Percentiles rank a stretch among this genome's conserved stretches.
phyloP scores from a whole-genome alignment of 2,888 invertebrate genomes.

The Rotaria magnacalcarata region DNA sequence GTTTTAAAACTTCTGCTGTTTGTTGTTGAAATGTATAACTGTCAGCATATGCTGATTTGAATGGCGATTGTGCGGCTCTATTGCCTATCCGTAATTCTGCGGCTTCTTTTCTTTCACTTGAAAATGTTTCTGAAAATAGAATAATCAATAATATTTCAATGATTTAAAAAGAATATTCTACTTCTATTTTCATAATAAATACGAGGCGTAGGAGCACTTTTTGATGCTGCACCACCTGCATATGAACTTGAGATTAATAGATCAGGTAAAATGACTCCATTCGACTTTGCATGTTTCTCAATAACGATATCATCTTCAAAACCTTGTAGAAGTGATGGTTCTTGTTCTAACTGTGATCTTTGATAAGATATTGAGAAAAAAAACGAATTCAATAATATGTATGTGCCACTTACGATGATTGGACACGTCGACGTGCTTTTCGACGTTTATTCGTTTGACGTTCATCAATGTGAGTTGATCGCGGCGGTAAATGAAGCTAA shows the following conservation, averaged over 20 bases:
- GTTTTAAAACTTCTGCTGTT: constrained; percentile 26
- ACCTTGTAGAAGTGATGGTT: not conserved
- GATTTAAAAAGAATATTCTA: not conserved
- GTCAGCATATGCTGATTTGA: not conserved
- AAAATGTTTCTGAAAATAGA: not conserved
- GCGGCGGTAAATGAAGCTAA: not conserved
- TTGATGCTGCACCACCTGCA: not conserved
- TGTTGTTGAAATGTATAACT: constrained; percentile 11
- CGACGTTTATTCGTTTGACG: not conserved
- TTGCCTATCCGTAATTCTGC: not conserved
- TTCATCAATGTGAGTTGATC: not conserved
- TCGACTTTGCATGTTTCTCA: not conserved
- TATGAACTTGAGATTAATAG: not conserved
- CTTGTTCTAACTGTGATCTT: not conserved
- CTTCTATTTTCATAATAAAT: not conserved
- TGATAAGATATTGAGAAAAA: no score
- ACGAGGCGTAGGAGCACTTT: not conserved
- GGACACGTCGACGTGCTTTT: not conserved
- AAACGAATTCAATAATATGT: no score
- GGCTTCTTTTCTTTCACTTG: not conserved
- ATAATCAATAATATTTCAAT: not conserved
- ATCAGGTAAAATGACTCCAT: not conserved
- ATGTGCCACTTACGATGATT: not conserved
- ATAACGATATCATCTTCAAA: not conserved
- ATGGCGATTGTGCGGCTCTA: not conserved